Conservation (phyloP, 1,140 invertebrate species). For the Proales similis region DNA sequence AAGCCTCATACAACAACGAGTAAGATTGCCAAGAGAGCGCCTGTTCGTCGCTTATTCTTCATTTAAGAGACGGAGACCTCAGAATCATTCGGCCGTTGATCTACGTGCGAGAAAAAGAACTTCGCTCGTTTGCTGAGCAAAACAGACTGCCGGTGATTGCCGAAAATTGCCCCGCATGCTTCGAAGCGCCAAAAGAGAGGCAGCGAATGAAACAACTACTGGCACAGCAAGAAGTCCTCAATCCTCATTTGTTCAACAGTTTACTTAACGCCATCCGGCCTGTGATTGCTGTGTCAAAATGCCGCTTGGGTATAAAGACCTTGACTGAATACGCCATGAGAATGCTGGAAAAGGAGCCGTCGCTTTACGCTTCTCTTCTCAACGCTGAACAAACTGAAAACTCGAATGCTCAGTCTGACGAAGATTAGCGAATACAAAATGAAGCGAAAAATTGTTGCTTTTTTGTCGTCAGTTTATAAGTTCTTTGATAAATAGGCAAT, state of each 20-base stretch:
- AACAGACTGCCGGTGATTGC: slow-evolving; percentile 62
- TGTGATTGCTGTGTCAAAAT: slow-evolving; percentile 60
- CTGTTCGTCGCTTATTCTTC: slow-evolving; percentile 38
- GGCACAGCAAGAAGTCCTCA: slow-evolving; percentile 67
- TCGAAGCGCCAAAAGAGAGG: slow-evolving; percentile 62
- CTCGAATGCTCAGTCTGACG: too few species aligned
- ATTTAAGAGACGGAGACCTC: slow-evolving; percentile 66
- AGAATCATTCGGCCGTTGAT: slow-evolving; percentile 77
- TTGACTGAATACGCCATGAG: slow-evolving; percentile 14
- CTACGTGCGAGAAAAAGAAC: slow-evolving; percentile 69
- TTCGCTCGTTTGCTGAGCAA: slow-evolving; percentile 62
- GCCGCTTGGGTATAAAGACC: slow-evolving; percentile 21
- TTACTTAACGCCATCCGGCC: slow-evolving; percentile 64
- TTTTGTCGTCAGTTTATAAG: too few species aligned
- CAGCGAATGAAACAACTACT: slow-evolving; percentile 65
- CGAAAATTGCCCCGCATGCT: slow-evolving; percentile 60
- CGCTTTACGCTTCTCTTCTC: too few species aligned
- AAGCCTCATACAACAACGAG: slow-evolving; percentile 66
- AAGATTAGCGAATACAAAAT: too few species aligned
- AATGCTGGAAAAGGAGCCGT: background rate
- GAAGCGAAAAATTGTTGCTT: too few species aligned
- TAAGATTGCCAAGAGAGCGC: slow-evolving; percentile 43
- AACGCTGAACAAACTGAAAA: too few species aligned
- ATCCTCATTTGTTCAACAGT: slow-evolving; percentile 64
- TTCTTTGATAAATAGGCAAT: too few species aligned